Conservation (phyloP, 2,113 vertebrate genomes). For the Pardalotus punctatus region DNA sequence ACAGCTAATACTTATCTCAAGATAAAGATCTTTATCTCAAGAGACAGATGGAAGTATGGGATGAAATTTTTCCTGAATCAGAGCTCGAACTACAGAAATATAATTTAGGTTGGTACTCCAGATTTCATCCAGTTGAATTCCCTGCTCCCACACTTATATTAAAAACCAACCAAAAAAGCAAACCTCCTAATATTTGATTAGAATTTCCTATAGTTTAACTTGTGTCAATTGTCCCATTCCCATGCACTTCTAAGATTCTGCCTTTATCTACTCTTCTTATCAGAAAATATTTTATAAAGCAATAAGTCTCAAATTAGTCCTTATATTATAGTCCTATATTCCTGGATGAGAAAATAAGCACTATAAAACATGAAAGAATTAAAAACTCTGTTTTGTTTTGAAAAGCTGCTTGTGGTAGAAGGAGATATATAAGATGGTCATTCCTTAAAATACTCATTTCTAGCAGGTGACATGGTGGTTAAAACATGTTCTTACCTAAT, state of each 20-base stretch:
- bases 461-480: not conserved
- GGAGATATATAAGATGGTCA: accelerated
- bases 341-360: not conserved
- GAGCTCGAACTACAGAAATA: not conserved
- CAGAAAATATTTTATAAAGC: not conserved
- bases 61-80: not conserved
- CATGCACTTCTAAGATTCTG: not conserved
- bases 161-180: not conserved
- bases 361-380: not conserved
- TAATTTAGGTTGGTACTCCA: not conserved
- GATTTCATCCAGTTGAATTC: not conserved
- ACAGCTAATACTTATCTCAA: not conserved
- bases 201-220: not conserved
- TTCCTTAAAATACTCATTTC: not conserved
- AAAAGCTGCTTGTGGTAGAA: not conserved
- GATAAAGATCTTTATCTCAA: not conserved
- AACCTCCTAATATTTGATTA: not conserved
- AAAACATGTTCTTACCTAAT: not conserved
- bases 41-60: not conserved
- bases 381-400: not conserved
- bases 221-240: not conserved
- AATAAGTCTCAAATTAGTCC: not conserved
- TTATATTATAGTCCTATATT: not conserved
- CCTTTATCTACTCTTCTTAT: not conserved
- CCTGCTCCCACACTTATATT: not conserved